Conservation (phyloP, 2,888 invertebrate species). For the Drosophila algonquin region DNA sequence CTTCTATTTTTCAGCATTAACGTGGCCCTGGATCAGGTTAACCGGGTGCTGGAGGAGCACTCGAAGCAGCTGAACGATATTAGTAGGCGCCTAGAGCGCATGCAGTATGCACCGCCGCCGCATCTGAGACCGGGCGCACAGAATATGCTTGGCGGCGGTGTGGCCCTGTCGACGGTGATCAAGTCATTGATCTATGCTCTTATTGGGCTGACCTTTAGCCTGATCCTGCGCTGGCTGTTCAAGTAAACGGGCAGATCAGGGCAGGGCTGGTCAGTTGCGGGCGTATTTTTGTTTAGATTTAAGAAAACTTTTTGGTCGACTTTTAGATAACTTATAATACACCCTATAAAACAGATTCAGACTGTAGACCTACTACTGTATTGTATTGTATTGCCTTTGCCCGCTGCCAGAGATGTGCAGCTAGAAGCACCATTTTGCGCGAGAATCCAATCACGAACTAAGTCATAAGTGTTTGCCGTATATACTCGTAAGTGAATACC, state of each 20-base stretch:
- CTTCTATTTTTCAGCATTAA: constrained; percentile 82
- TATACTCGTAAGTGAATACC: constrained; percentile 13
- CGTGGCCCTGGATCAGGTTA: constrained; percentile 85
- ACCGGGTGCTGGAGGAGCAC: constrained; percentile 85
- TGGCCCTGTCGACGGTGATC: constrained; percentile 73
- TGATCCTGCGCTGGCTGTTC: constrained; percentile 79
- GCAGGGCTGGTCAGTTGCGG: constrained; percentile 34
- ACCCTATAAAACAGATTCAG: constrained; percentile 27
- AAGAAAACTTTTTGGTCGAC: constrained; percentile 61
- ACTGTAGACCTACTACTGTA: constrained; percentile 44
- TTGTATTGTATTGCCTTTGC: constrained; percentile 59
- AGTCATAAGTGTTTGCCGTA: constrained; percentile 34
- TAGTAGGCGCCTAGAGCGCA: constrained; percentile 78
- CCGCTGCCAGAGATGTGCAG: constrained; percentile 39
- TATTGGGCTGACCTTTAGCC: constrained; percentile 71
- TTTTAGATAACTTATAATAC: constrained; percentile 40
- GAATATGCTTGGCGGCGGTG: constrained; percentile 54
- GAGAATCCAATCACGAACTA: constrained; percentile 54
- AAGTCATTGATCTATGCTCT: constrained; percentile 76
- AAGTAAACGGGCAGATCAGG: constrained; percentile 57
- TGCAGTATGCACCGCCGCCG: constrained; percentile 76
- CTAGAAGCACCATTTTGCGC: constrained; percentile 7
- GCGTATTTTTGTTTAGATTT: constrained; percentile 47
- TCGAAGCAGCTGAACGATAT: constrained; percentile 84
- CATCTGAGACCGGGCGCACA: constrained; percentile 36